Conservation (phyloP, 2,888 invertebrate genomes). For the Sinohyriopsis cumingii region DNA sequence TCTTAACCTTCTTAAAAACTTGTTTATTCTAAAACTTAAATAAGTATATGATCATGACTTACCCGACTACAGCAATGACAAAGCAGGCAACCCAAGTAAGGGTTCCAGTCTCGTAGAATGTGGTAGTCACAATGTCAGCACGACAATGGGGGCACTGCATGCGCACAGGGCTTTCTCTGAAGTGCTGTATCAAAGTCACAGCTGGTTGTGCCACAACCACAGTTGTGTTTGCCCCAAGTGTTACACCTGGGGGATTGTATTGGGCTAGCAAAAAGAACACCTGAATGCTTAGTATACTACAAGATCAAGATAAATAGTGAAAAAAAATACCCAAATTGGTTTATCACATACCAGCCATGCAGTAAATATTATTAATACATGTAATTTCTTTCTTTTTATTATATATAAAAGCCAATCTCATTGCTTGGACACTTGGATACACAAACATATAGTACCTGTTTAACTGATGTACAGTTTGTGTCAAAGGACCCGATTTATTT, state of each 20-base stretch:
- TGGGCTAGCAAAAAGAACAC: conserved; percentile 15
- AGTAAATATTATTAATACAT: too few species aligned
- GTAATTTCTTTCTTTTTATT: too few species aligned
- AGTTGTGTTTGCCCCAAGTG: conserved; percentile 17
- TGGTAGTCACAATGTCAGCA: conserved; percentile 55
- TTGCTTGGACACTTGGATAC: too few species aligned
- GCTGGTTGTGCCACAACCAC: conserved; percentile 39
- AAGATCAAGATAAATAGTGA: background rate
- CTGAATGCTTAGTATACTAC: background rate
- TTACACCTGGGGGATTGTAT: conserved; percentile 13
- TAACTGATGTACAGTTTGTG: too few species aligned
- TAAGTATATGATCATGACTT: conserved; percentile 29
- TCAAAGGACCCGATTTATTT: too few species aligned
- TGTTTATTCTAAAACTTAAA: too few species aligned
- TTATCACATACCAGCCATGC: too few species aligned
- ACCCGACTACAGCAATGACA: conserved; percentile 57
- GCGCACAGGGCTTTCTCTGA: conserved; percentile 50
- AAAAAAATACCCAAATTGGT: background rate
- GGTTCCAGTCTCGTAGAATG: conserved; percentile 52
- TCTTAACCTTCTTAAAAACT: too few species aligned
- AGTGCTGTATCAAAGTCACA: conserved; percentile 57
- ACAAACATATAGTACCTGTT: too few species aligned
- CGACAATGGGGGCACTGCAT: conserved; percentile 57
- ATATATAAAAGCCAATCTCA: too few species aligned
- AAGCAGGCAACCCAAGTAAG: conserved; percentile 60